Evolutionary conservation across 2,888 invertebrate genomes (phyloP), one percentile per base, ranked within the genome.

Genomic region (Trichacis sp.): DNA sequence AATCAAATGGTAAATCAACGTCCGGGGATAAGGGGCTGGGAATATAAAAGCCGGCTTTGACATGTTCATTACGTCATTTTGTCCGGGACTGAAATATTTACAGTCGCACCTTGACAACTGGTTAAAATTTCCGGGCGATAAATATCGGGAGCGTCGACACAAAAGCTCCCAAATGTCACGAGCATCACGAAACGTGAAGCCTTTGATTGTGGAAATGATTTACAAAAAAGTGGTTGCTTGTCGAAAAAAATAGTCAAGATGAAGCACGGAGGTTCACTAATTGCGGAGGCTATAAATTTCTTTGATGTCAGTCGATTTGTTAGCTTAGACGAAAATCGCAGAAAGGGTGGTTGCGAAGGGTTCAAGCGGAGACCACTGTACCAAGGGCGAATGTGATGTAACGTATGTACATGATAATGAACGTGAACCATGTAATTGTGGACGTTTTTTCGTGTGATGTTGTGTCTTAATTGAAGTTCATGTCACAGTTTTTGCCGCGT

Each of bases 261-360:
- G 52, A 62, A 62, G 56, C 48, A 58, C 29, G 56, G 62, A 62
- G 64, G 20, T 58, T 50, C 38, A 64, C 72, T 80, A 79, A 81
- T 81, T 81, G 78, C 74, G 73, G 72, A 52, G 60, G 71, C 73
- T 71, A 81, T 81, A 81, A 80, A 80, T 80, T 78, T 73, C 69
- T 73, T 79, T 75, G 76, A 78, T 75, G 77, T 81, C 77, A 58
- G 69, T 66, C 64, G 71, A 73, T 72, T 72, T 67, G 70, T 71
- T 66, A 60, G 64, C 60, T 69, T 71, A 74, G 63, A 59, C 54
- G 63, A 64, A 61, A 70, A 69, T 68, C 56, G 63, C 42, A 19
- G 52, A 57, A 72, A 74, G 74, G 77, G 75, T 68, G 58, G 29
- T 20, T 55, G 15, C 30, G 36, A 20, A 33, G 68, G 55, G 58